Percentiles rank a stretch among this genome's conserved stretches.
Conservation (phyloP, 1,140 invertebrate genomes). For the Anastrepha ludens region DNA sequence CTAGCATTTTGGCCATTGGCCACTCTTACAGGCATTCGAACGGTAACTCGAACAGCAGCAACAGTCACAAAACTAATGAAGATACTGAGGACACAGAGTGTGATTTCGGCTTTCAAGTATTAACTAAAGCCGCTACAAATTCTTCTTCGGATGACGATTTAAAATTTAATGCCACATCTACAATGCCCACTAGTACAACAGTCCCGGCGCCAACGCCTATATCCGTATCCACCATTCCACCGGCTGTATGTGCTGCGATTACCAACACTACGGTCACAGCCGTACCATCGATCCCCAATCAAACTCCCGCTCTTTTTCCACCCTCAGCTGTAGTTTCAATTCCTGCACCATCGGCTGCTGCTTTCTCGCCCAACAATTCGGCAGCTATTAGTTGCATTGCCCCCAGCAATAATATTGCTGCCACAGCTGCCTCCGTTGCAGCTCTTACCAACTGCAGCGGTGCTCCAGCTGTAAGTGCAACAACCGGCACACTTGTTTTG, state of each 20-base stretch:
- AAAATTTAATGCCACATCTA: conserved; percentile 56
- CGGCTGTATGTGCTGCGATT: conserved; percentile 58
- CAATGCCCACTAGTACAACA: conserved; percentile 59
- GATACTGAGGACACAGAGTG: conserved; percentile 72
- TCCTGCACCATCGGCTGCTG: conserved; percentile 54
- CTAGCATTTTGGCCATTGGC: conserved; percentile 2
- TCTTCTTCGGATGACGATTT: conserved; percentile 67
- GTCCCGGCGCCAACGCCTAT: conserved; percentile 56
- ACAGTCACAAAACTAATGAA: conserved; percentile 58
- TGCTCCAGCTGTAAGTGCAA: conserved; percentile 55
- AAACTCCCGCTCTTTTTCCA: conserved; percentile 56
- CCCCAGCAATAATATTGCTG: conserved; percentile 21
- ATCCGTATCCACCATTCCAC: conserved; percentile 49
- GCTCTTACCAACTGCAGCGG: background rate
- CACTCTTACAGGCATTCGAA: conserved; percentile 31
- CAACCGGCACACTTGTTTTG: conserved; percentile 63
- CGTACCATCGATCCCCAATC: conserved; percentile 59
- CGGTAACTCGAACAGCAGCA: conserved; percentile 47
- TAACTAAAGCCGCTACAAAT: conserved; percentile 64
- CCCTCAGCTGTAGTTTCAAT: conserved; percentile 59
- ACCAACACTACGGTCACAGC: conserved; percentile 62
- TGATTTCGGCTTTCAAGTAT: conserved; percentile 71
- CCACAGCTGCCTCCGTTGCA: background rate
- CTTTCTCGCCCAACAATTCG: conserved; percentile 21
- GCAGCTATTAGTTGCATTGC: conserved; percentile 32